Evolutionary conservation across 2,888 invertebrate species (phyloP).

Genomic region (Hypena proboscidalis): DNA sequence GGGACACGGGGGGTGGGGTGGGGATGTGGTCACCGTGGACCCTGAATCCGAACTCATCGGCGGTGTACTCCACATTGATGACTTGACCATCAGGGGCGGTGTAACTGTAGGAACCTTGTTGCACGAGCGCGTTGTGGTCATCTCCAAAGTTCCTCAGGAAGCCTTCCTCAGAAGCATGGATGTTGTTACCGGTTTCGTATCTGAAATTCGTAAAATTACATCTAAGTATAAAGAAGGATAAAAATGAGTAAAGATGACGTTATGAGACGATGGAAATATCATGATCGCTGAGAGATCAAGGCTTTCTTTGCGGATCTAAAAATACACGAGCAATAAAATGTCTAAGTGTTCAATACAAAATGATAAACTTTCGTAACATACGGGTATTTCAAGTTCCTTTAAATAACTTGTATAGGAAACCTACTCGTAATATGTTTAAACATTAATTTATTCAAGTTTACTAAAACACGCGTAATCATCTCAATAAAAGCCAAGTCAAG

Average conservation of each 20-base stretch:
- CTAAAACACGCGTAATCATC: conserved; percentile 7
- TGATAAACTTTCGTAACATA: no score
- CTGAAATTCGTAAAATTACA: no score
- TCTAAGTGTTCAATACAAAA: no score
- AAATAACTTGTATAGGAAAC: no score
- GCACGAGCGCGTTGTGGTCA: conserved; percentile 89
- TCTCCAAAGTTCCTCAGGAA: conserved; percentile 89
- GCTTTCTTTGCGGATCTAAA: no score
- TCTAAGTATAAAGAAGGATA: no score
- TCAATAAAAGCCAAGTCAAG: conserved; percentile 34
- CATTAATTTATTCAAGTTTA: conserved; percentile 21
- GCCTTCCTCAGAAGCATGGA: conserved; percentile 91
- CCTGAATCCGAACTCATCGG: conserved; percentile 93
- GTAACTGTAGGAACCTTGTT: conserved; percentile 92
- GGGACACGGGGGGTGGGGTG: conserved; percentile 92
- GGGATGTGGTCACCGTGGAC: conserved; percentile 93
- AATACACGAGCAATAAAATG: no score
- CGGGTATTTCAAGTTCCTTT: no score
- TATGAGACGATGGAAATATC: no score
- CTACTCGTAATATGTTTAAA: conserved; percentile 18
- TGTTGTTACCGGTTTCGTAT: conserved; percentile 94
- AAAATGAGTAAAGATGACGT: no score
- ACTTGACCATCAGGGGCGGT: conserved; percentile 91
- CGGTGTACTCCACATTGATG: conserved; percentile 91
- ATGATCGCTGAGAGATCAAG: no score